Evolutionary conservation across 2,888 invertebrate genomes (phyloP).

Genomic region (Phragmatobia fuliginosa): DNA sequence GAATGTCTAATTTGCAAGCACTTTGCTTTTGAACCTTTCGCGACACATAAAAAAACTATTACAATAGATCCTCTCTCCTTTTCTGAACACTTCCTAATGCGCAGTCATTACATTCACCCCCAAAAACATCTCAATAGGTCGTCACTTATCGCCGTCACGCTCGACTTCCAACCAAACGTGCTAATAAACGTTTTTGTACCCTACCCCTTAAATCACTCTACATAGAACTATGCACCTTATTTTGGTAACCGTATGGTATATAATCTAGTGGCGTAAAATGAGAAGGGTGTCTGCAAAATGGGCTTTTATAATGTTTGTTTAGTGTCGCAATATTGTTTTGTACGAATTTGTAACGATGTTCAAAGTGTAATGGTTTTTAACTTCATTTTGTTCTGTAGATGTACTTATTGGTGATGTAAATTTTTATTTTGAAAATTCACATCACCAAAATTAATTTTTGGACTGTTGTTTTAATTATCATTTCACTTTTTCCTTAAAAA

Average conservation of each 20-base stretch:
- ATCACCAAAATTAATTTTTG: too few relatives aligned
- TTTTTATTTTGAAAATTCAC: too few relatives aligned
- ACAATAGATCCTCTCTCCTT: slow-evolving; percentile 20
- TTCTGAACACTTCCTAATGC: slow-evolving; percentile 34
- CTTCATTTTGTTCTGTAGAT: background rate
- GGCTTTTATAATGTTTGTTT: slow-evolving; percentile 62
- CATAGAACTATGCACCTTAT: slow-evolving; percentile 34
- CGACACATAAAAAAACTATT: background rate
- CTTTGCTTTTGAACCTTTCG: background rate
- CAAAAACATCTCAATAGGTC: slow-evolving; percentile 70
- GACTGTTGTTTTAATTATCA: background rate
- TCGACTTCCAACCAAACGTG: slow-evolving; percentile 75
- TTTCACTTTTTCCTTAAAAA: too few relatives aligned
- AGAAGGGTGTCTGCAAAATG: slow-evolving; percentile 55
- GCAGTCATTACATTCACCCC: slow-evolving; percentile 54
- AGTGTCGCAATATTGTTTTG: slow-evolving; percentile 57
- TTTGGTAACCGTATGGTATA: background rate
- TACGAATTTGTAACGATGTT: slow-evolving; percentile 37
- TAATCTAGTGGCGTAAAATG: background rate
- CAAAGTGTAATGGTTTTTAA: slow-evolving; percentile 27
- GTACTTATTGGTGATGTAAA: background rate
- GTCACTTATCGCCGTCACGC: slow-evolving; percentile 78
- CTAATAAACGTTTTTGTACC: slow-evolving; percentile 81
- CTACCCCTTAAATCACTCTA: slow-evolving; percentile 49
- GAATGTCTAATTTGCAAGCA: too few relatives aligned